Base-by-base conservation (phyloP, 1,140 invertebrate genomes). In the Trachymyrmex septentrionalis region DNA sequence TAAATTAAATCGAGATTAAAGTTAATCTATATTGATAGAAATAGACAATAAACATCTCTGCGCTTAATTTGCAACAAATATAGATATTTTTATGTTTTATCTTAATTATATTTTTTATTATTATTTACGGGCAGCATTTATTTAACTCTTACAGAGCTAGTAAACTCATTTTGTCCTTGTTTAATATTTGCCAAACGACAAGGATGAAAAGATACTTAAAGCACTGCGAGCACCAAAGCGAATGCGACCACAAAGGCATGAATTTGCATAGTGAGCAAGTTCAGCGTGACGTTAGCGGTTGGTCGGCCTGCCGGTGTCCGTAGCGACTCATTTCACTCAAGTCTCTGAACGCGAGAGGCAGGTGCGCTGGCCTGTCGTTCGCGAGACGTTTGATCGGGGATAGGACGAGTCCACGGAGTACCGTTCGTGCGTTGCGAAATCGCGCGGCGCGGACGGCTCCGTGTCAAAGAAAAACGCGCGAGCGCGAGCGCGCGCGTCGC, bases 341-440 rank as follows among this genome's bases (percentile, higher is more conserved):
- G 91, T 92, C 92, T 91, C 90, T 38, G 91, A 91, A 91, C 91
- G 92, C 89, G 92, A 92, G 86, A 50, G 64, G 89, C 92, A 90
- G 91, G 90, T 92, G 91, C 87, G 92, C 85, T 92, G 91, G 88
- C 91, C 92, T 90, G 91, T 81, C 10, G 34, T 93, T 81, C 88
- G 86, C 85, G 90, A 91, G 86, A 50, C 67, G 87, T 92, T 89
- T 90, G 86, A 86, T 90, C 92, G 92, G 82, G 88, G 50, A 3
- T 48, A 34, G 84, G 89, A 86, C 87, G 69, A 86, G 73, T 88
- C 84, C 88, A 87, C 88, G 82, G 77, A 71, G 59, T 80, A 80
- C 77, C 87, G 89, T 88, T 88, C 67, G 86, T 85, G 44, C 78
- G 77, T 64, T 77, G 57, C 59, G 73, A 64, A 44, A 64, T 72